Percentiles rank a stretch among this genome's conserved stretches.
These are phyloP conservation scores for Tipula unca DNA, from an alignment of 2,888 invertebrate species.

Conservation along the genomic window DNA sequence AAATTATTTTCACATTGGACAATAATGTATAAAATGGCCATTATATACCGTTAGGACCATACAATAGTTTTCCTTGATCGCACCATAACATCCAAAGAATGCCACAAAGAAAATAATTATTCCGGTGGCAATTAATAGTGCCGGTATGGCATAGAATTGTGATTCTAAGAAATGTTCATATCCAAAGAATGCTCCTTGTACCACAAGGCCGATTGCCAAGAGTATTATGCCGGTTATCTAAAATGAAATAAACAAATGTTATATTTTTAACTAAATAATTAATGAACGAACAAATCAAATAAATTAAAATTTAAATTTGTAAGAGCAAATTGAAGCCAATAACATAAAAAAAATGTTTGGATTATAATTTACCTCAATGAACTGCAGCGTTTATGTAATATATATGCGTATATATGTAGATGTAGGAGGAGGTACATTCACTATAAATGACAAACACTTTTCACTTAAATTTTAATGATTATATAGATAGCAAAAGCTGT, in stretches of 20 bases:
- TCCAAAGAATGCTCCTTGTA: slow-evolving; percentile 54
- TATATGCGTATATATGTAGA: slow-evolving; percentile 35
- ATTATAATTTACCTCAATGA: background rate
- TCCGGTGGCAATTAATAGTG: slow-evolving; percentile 62
- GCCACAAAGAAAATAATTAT: slow-evolving; percentile 61
- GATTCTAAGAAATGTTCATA: slow-evolving; percentile 59
- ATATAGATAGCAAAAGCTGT: background rate
- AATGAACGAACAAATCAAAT: background rate
- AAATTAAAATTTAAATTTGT: background rate
- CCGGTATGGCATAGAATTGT: slow-evolving; percentile 64
- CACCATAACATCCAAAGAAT: slow-evolving; percentile 84
- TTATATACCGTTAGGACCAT: slow-evolving; percentile 55
- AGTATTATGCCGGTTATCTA: slow-evolving; percentile 76
- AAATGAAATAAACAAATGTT: slow-evolving; percentile 31
- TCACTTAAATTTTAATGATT: background rate
- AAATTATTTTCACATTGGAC: no score
- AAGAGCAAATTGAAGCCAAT: background rate
- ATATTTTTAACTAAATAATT: background rate
- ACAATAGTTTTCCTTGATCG: slow-evolving; percentile 73
- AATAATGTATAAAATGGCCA: background rate
- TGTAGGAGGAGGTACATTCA: background rate
- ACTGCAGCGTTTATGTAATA: slow-evolving; percentile 2
- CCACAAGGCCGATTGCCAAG: slow-evolving; percentile 63
- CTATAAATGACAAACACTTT: background rate
- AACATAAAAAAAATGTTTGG: background rate